Conservation (phyloP, 1,140 invertebrate genomes). For the Dinoponera quadriceps region DNA sequence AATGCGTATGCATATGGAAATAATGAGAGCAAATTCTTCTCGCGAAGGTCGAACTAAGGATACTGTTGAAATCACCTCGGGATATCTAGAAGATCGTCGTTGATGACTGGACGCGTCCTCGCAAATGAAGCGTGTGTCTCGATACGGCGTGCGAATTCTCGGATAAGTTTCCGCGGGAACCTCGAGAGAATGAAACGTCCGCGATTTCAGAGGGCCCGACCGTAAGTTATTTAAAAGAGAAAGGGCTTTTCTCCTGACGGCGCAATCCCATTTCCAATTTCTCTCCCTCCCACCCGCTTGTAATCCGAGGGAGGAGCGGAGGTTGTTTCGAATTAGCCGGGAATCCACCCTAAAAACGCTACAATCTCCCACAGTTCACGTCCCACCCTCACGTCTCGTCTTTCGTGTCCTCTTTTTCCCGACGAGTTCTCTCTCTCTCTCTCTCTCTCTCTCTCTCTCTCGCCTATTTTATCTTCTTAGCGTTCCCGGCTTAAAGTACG, state of each 20-base stretch:
- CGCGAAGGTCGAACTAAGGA: neutral
- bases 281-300: slow-evolving; percentile 10
- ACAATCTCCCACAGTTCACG: neutral
- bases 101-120: neutral
- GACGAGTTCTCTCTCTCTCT: neutral
- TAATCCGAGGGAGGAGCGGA: slow-evolving; percentile 46
- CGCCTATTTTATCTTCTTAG: neutral
- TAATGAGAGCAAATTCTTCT: neutral
- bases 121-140: slow-evolving; percentile 14
- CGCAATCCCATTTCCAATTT: slow-evolving; percentile 55
- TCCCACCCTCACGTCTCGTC: neutral
- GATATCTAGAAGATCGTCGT: neutral
- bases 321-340: slow-evolving; percentile 63
- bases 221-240: slow-evolving; percentile 62
- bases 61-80: neutral
- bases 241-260: slow-evolving; percentile 37
- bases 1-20: no score
- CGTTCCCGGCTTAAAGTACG: neutral
- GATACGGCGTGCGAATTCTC: slow-evolving; percentile 35
- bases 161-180: slow-evolving; percentile 48
- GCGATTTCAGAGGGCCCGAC: slow-evolving; percentile 14
- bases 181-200: slow-evolving; percentile 38
- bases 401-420: slow-evolving; percentile 28
- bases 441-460: no score
- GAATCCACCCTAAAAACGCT: slow-evolving; percentile 49